These are phyloP conservation scores for Sprattus sprattus DNA, from an alignment of 2,113 vertebrate genomes.

Conservation along the genomic window DNA sequence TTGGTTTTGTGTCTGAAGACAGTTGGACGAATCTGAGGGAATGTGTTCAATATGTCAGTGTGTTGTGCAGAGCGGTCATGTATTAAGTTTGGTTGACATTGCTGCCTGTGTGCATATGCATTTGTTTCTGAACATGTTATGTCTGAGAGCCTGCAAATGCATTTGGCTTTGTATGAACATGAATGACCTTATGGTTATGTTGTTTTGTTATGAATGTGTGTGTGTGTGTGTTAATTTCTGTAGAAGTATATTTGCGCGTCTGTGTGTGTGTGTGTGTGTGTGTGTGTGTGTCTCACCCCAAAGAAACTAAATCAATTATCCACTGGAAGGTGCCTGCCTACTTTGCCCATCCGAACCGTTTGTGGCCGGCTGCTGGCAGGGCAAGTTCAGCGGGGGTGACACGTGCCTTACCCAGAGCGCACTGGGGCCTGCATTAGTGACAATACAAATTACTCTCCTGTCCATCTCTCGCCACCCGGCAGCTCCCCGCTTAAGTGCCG, in stretches of 20 bases:
- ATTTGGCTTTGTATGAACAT: constrained; percentile 13
- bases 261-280: constrained; percentile 28
- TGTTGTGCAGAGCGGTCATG: neutral
- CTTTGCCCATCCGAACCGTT: constrained; percentile 34
- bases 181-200: neutral
- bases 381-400: constrained; percentile 30
- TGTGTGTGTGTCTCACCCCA: constrained; percentile 22
- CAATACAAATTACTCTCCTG: constrained; percentile 69
- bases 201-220: neutral
- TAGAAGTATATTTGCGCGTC: constrained; percentile 18
- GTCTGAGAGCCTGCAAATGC: neutral
- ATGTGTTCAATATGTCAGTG: no score
- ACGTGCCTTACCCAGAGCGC: constrained; percentile 61
- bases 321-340: constrained; percentile 6
- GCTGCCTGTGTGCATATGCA: no score
- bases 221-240: constrained; percentile 12
- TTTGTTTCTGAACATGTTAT: neutral
- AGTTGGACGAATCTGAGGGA: no score
- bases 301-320: constrained; percentile 29
- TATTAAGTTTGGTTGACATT: neutral
- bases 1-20: no score
- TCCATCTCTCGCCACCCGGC: constrained; percentile 57
- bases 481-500: constrained; percentile 41
- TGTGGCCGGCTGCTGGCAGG: constrained; percentile 25
- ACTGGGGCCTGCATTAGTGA: constrained; percentile 66